A percentile compares a stretch with the other conserved stretches of the same genome.
phyloP scores from a whole-genome alignment of 2,113 vertebrate genomes.

The Chloropsis cyanopogon region DNA sequence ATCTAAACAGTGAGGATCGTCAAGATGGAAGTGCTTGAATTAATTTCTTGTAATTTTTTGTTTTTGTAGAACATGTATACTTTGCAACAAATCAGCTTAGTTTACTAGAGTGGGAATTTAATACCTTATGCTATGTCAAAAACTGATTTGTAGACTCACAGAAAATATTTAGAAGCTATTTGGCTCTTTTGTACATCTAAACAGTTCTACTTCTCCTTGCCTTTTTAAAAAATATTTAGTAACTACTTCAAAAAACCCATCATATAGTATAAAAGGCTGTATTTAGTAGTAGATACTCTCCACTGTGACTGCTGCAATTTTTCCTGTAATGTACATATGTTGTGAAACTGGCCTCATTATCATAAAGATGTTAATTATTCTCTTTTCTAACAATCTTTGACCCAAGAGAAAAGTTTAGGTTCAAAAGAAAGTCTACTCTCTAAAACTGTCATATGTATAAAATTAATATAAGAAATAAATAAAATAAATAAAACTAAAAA shows the following conservation, averaged over 20 bases:
- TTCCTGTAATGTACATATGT: background rate
- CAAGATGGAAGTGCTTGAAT: background rate
- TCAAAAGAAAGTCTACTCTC: background rate
- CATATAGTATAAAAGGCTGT: background rate
- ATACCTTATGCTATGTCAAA: background rate
- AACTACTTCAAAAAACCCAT: background rate
- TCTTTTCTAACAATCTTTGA: background rate
- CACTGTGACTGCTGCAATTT: background rate
- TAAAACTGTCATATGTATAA: background rate
- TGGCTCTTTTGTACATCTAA: background rate
- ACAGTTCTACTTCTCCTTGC: background rate
- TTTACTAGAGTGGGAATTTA: background rate
- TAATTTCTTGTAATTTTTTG: background rate
- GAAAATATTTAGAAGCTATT: background rate
- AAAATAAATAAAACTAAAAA: background rate
- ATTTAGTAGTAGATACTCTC: background rate
- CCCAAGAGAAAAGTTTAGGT: background rate
- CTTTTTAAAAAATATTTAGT: background rate
- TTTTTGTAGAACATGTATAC: background rate
- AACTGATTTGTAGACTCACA: background rate
- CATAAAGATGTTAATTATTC: background rate
- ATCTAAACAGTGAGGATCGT: background rate
- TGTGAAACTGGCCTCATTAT: background rate
- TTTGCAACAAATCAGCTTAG: background rate
- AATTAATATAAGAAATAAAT: background rate